Evolutionary conservation across 2,888 invertebrate species (phyloP).

Genomic region (Criorhina ranunculi): DNA sequence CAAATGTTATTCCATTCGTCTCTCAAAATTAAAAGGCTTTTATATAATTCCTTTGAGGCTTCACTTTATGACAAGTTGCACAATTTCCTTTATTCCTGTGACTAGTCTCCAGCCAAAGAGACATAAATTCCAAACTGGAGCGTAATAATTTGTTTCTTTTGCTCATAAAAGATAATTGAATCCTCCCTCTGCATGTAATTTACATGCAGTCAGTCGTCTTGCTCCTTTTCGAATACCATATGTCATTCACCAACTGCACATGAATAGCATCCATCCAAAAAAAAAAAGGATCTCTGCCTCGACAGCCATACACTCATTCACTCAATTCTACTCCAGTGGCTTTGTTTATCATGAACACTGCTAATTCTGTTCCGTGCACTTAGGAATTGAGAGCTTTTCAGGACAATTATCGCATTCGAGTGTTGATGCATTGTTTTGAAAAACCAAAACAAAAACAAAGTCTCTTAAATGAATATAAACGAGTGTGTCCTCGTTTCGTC

Average conservation of each 20-base stretch:
- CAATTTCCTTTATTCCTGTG: not conserved
- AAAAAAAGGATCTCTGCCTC: slow-evolving; percentile 11
- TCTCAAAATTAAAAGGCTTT: no score
- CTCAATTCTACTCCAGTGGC: slow-evolving; percentile 46
- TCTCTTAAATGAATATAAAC: slow-evolving; percentile 25
- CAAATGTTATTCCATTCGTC: no score
- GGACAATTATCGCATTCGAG: slow-evolving; percentile 57
- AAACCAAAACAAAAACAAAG: slow-evolving; percentile 43
- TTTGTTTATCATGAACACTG: slow-evolving; percentile 64
- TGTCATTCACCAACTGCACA: slow-evolving; percentile 35
- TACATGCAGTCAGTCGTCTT: slow-evolving; percentile 26
- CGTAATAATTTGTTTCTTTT: slow-evolving; percentile 42
- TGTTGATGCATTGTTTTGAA: slow-evolving; percentile 56
- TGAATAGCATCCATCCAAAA: slow-evolving; percentile 41
- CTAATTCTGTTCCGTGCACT: slow-evolving; percentile 65
- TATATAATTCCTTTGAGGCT: no score
- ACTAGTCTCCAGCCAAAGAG: slow-evolving; percentile 6
- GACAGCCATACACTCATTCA: slow-evolving; percentile 37
- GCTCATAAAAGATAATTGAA: slow-evolving; percentile 41
- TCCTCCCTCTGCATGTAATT: slow-evolving; percentile 17
- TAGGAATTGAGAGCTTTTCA: slow-evolving; percentile 52
- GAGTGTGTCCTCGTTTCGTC: slow-evolving; percentile 44
- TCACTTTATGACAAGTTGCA: not conserved
- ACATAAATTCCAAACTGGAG: slow-evolving; percentile 27
- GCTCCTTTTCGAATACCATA: slow-evolving; percentile 26